Evolutionary conservation across 2,797 vertebrate genomes (phyloP).

Genomic region (Sebastes itinus): DNA sequence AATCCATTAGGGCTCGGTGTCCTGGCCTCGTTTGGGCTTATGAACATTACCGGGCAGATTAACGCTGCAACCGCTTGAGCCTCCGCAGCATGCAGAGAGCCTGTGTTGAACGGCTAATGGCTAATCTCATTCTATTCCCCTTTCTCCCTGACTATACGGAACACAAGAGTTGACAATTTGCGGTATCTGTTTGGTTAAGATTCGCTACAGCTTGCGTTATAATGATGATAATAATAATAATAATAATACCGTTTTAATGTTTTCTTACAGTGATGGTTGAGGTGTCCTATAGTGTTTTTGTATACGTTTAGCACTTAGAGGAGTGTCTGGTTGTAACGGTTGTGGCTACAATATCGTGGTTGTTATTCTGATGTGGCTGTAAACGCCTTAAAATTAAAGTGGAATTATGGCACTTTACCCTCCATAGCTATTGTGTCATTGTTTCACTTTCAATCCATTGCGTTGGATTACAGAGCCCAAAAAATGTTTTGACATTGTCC

Average conservation of each 20-base stretch:
- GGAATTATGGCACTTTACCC: background rate
- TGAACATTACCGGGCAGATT: conserved; percentile 79
- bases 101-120: conserved; percentile 67
- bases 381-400: background rate
- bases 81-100: conserved; percentile 64
- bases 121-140: conserved; percentile 72
- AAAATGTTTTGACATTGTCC: background rate
- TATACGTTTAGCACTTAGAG: background rate
- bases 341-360: background rate
- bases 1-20: conserved; percentile 71
- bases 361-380: background rate
- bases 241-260: background rate
- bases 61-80: conserved; percentile 73
- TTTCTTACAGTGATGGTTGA: background rate
- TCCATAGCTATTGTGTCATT: background rate
- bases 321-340: background rate
- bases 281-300: background rate
- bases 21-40: conserved; percentile 74
- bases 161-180: conserved; percentile 15
- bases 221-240: background rate
- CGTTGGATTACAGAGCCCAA: background rate
- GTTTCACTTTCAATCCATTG: background rate
- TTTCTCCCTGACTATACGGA: conserved; percentile 38
- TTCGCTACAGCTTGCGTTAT: background rate
- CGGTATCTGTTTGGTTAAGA: background rate